phyloP scores from a whole-genome alignment of 1,140 invertebrate genomes.

The Lepidostoma basale region DNA sequence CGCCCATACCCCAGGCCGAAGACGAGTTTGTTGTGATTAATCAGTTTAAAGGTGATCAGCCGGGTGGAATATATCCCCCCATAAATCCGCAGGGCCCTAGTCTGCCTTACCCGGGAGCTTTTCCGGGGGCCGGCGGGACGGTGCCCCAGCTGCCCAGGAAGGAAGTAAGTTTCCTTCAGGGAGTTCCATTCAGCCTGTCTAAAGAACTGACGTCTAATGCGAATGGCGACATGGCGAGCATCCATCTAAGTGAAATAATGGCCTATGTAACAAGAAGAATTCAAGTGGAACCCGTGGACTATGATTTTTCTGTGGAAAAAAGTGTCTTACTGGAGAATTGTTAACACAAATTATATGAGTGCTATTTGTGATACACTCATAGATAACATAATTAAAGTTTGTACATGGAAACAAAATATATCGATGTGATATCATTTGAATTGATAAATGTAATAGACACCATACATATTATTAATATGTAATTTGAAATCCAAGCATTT shows the following conservation, averaged over 20 bases:
- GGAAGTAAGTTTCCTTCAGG: constrained; percentile 40
- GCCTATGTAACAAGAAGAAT: constrained; percentile 38
- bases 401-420: too few relatives aligned
- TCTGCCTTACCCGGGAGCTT: constrained; percentile 7
- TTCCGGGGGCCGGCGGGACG: background rate
- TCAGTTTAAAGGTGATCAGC: background rate
- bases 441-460: too few relatives aligned
- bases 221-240: constrained; percentile 33
- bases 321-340: constrained; percentile 38
- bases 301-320: constrained; percentile 44
- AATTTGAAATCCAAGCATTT: too few relatives aligned
- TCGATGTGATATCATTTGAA: too few relatives aligned
- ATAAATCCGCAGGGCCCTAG: constrained; percentile 27
- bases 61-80: constrained; percentile 29
- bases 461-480: too few relatives aligned
- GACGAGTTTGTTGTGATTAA: constrained; percentile 42
- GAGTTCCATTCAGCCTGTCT: constrained; percentile 38
- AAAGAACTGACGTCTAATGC: constrained; percentile 35
- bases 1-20: constrained; percentile 32
- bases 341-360: background rate
- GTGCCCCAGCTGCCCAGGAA: constrained; percentile 28
- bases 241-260: constrained; percentile 43
- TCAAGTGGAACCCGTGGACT: constrained; percentile 31
- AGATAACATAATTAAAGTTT: too few relatives aligned
- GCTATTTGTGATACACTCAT: background rate